Conservation (phyloP, 2,113 vertebrate species). For the Siniperca knerii region DNA sequence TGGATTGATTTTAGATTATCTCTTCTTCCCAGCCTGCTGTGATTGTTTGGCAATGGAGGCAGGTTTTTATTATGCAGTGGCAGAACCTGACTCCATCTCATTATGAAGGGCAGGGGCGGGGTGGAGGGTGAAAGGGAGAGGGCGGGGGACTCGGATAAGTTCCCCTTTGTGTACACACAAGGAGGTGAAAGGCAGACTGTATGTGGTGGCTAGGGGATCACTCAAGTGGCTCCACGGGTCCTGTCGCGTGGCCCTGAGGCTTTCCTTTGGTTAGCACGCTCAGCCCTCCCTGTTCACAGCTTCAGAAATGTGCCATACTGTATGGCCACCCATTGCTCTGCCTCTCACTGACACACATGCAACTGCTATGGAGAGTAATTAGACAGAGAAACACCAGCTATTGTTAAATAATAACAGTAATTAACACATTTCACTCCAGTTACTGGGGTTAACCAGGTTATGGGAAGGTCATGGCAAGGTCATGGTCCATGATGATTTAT, state of each 20-base stretch:
- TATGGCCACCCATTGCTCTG: constrained; percentile 52
- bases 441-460: constrained; percentile 7
- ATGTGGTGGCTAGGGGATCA: constrained; percentile 87
- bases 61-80: constrained; percentile 88
- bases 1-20: constrained; percentile 47
- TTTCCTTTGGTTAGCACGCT: constrained; percentile 63
- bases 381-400: constrained; percentile 13
- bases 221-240: constrained; percentile 87
- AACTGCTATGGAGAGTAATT: constrained; percentile 18
- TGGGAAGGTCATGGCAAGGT: constrained; percentile 23
- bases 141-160: constrained; percentile 85
- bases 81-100: constrained; percentile 84
- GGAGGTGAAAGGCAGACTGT: constrained; percentile 92
- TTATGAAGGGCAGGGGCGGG: constrained; percentile 76
- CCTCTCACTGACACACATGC: constrained; percentile 18
- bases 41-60: constrained; percentile 77
- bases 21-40: constrained; percentile 44
- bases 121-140: constrained; percentile 31
- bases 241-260: constrained; percentile 74
- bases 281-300: constrained; percentile 53
- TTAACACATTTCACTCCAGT: background rate
- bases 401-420: constrained; percentile 12
- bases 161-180: constrained; percentile 92
- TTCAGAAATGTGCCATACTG: constrained; percentile 24
- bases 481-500: constrained; percentile 12